A percentile compares a stretch with the other conserved stretches of the same genome.
phyloP scores from a whole-genome alignment of 1,140 invertebrate genomes.

The Camponotus vicinus region DNA sequence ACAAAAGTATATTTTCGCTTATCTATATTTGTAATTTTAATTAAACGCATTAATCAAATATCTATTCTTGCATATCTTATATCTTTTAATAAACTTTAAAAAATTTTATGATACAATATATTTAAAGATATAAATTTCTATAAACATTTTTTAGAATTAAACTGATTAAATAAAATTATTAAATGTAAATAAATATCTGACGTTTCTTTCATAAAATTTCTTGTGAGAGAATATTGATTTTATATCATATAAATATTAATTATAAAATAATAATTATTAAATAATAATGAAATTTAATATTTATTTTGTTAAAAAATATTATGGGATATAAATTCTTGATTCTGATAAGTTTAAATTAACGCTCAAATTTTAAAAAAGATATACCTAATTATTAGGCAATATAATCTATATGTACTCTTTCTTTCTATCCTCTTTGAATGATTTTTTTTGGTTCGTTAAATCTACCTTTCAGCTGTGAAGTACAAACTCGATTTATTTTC shows the following conservation, averaged over 20 bases:
- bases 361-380: not conserved
- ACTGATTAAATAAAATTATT: no score
- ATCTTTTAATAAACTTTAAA: not conserved
- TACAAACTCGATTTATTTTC: constrained; percentile 82
- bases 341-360: not conserved
- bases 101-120: no score
- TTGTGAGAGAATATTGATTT: not conserved
- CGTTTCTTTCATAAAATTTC: not conserved
- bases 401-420: not conserved
- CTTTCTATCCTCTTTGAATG: constrained; percentile 46
- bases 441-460: constrained; percentile 82
- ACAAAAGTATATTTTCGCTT: not conserved
- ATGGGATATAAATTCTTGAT: not conserved
- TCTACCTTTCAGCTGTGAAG: constrained; percentile 70
- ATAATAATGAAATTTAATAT: not conserved
- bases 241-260: not conserved
- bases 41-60: not conserved
- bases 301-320: not conserved
- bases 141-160: no score
- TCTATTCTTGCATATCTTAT: not conserved
- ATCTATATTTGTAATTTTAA: not conserved
- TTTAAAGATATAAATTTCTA: no score
- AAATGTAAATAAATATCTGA: not conserved
- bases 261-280: not conserved
- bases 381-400: not conserved